A percentile compares a stretch with the other conserved stretches of the same genome.
phyloP scores from a whole-genome alignment of 2,888 invertebrate species.

The Calameuta filiformis region DNA sequence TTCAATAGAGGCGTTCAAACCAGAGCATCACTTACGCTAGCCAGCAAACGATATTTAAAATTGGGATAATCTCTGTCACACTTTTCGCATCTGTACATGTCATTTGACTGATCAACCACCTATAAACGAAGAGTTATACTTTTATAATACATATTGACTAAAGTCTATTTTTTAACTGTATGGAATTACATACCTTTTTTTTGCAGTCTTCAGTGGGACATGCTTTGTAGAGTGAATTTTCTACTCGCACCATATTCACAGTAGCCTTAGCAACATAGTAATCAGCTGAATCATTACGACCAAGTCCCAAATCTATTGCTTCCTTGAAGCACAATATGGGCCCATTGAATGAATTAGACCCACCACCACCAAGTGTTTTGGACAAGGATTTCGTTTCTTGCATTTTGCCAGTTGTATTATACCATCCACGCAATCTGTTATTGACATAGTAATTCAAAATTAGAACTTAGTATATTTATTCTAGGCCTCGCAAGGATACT shows the following conservation, averaged over 20 bases:
- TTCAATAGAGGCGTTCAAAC: background rate
- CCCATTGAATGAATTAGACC: constrained; percentile 69
- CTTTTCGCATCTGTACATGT: constrained; percentile 93
- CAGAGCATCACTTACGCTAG: constrained; percentile 72
- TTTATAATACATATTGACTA: background rate
- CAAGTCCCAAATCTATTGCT: constrained; percentile 77
- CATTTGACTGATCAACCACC: constrained; percentile 87
- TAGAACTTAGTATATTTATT: background rate
- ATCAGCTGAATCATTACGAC: constrained; percentile 82
- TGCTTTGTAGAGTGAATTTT: constrained; percentile 90
- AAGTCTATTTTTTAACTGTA: background rate
- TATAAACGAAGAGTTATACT: constrained; percentile 27
- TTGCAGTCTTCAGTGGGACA: constrained; percentile 92
- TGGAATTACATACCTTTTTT: constrained; percentile 76
- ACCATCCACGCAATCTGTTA: constrained; percentile 86
- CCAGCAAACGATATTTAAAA: constrained; percentile 86
- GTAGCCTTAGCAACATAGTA: constrained; percentile 84
- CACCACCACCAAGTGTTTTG: constrained; percentile 57
- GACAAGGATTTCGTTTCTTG: constrained; percentile 73
- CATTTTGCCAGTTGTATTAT: constrained; percentile 79
- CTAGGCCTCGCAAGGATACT: background rate
- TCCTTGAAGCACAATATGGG: constrained; percentile 82
- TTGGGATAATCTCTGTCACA: constrained; percentile 86
- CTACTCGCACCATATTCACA: constrained; percentile 80
- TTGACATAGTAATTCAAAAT: background rate